phyloP scores from a whole-genome alignment of 2,888 invertebrate genomes.

The Spodoptera exigua region DNA sequence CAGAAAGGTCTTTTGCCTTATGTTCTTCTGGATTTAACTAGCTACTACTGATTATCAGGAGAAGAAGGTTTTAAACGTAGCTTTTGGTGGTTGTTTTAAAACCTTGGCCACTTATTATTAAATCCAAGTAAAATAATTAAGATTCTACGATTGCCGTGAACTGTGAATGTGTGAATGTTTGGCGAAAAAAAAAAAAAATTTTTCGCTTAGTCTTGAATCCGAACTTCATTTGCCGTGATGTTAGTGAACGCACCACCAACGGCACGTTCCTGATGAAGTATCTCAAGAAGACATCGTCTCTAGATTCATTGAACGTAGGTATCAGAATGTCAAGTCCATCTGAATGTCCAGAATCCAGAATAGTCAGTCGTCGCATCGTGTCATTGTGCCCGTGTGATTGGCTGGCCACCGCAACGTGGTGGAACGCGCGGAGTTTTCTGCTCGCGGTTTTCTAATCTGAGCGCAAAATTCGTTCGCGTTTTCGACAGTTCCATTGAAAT shows the following conservation, averaged over 20 bases:
- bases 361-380: constrained; percentile 49
- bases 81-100: too few relatives aligned
- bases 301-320: constrained; percentile 3
- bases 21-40: too few relatives aligned
- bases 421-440: constrained; percentile 73
- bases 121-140: too few relatives aligned
- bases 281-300: background rate
- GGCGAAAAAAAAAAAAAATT: background rate
- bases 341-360: constrained; percentile 18
- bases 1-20: too few relatives aligned
- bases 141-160: too few relatives aligned
- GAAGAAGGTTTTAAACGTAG: too few relatives aligned
- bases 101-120: too few relatives aligned
- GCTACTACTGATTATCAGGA: too few relatives aligned
- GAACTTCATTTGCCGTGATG: too few relatives aligned
- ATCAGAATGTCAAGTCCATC: constrained; percentile 5
- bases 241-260: too few relatives aligned
- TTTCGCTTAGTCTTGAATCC: too few relatives aligned
- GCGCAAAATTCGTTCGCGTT: constrained; percentile 73
- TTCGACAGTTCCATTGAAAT: constrained; percentile 64
- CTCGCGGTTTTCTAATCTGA: constrained; percentile 81
- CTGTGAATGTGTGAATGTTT: background rate
- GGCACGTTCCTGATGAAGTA: background rate
- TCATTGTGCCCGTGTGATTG: constrained; percentile 65
- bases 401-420: constrained; percentile 61